phyloP scores from a whole-genome alignment of 2,113 vertebrate species.

The Hippoglossus stenolepis region DNA sequence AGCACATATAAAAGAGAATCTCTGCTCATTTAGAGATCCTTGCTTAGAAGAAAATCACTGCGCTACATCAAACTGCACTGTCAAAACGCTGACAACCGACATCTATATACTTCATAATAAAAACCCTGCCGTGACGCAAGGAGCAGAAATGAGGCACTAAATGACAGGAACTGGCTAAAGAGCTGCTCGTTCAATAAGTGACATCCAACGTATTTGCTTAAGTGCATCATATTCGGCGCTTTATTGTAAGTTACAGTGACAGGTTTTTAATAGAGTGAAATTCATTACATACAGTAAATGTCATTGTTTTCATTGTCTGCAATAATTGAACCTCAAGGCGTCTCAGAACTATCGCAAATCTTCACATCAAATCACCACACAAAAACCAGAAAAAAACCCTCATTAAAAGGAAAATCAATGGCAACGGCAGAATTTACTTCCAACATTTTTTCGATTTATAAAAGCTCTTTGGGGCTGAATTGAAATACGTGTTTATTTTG shows the following conservation, averaged over 20 bases:
- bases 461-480: conserved; percentile 27
- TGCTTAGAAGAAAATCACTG: conserved; percentile 20
- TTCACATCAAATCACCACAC: conserved; percentile 46
- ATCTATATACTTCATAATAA: conserved; percentile 48
- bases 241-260: not conserved
- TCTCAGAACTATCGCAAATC: conserved; percentile 30
- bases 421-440: conserved; percentile 42
- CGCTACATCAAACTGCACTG: conserved; percentile 51
- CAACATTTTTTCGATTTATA: conserved; percentile 39
- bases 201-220: conserved; percentile 37
- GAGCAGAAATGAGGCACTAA: conserved; percentile 26
- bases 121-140: conserved; percentile 18
- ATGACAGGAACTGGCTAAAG: conserved; percentile 21
- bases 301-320: conserved; percentile 15
- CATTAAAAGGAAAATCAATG: conserved; percentile 66
- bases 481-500: conserved; percentile 19
- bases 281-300: conserved; percentile 16
- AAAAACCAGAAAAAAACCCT: conserved; percentile 27
- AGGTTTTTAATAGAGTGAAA: conserved; percentile 39
- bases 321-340: conserved; percentile 52
- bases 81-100: conserved; percentile 62
- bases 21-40: conserved; percentile 56
- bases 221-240: conserved; percentile 25
- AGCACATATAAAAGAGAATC: conserved; percentile 50
- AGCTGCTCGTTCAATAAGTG: conserved; percentile 14